phyloP scores from a whole-genome alignment of 2,113 vertebrate species.

The Nycticryphes semicollaris region DNA sequence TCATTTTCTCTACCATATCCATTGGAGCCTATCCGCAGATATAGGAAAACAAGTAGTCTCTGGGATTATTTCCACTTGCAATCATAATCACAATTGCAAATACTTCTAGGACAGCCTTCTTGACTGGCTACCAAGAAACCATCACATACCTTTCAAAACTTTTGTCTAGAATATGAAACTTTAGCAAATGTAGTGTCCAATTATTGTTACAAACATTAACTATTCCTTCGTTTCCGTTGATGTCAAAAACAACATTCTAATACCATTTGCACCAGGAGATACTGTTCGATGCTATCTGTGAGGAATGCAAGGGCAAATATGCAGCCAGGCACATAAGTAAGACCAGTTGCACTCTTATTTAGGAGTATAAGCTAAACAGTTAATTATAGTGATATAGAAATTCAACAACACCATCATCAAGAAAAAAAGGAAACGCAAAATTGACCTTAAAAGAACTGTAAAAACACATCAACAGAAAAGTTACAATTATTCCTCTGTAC shows the following conservation, averaged over 20 bases:
- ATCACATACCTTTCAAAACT: neutral
- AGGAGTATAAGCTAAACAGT: neutral
- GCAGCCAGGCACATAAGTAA: neutral
- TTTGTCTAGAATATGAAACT: neutral
- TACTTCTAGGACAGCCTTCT: neutral
- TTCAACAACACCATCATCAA: neutral
- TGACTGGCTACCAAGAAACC: neutral
- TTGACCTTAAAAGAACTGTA: neutral
- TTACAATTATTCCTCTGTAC: rapidly evolving
- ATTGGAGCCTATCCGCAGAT: neutral
- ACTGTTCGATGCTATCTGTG: neutral
- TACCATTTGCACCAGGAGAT: neutral
- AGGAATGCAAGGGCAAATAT: neutral
- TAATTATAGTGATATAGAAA: neutral
- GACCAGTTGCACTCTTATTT: neutral
- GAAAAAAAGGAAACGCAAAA: neutral
- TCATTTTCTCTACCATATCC: neutral
- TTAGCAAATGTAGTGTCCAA: neutral
- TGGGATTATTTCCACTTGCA: neutral
- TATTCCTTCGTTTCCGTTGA: neutral
- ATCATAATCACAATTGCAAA: neutral
- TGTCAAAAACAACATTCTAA: neutral
- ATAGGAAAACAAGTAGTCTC: neutral
- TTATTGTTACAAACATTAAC: neutral
- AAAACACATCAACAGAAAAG: neutral